Evolutionary conservation across 2,797 vertebrate genomes (phyloP), one percentile per base, ranked within the genome.

Genomic region (Gymnothorax reevesii): DNA sequence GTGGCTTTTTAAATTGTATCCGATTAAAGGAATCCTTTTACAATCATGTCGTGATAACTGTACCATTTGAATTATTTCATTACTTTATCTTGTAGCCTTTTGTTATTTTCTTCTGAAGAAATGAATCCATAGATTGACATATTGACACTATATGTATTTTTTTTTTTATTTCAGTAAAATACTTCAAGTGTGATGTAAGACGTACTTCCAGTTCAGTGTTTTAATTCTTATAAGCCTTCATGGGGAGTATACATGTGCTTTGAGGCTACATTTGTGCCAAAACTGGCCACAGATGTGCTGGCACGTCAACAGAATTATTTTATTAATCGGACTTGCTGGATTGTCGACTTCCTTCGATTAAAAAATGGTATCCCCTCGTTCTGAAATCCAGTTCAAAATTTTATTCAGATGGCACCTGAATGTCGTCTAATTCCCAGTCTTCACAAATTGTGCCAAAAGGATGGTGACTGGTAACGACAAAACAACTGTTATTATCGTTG

Each of bases 211-310:
- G 92, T 91, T 92, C 90, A 90, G 89, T 92, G 89, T 92, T 90
- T 90, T 88, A 86, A 62, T 86, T 83, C 88, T 87, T 89, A 89
- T 87, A 88, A 84, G 89, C 86, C 84, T 89, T 85, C 89, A 89
- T 92, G 91, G 89, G 55, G 87, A 89, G 92, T 85, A 57, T 54
- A 22, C 33, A 7, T 90, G 90, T 89, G 90, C 91, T 92, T 94
- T 92, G 80, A 90, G 90, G 90, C 92, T 88, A 92, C 85, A 89
- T 92, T 91, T 91, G 94, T 93, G 93, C 93, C 94, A 93, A 92
- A 90, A 89, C 93, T 92, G 87, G 92, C 91, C 92, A 91, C 92
- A 91, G 91, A 94, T 91, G 33, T 42, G 91, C 90, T 89, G 91
- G 93, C 91, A 93, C 93, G 93, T 94, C 93, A 94, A 93, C 88